Base-by-base conservation (phyloP, 2,113 vertebrate species). In the Pipa parva region DNA sequence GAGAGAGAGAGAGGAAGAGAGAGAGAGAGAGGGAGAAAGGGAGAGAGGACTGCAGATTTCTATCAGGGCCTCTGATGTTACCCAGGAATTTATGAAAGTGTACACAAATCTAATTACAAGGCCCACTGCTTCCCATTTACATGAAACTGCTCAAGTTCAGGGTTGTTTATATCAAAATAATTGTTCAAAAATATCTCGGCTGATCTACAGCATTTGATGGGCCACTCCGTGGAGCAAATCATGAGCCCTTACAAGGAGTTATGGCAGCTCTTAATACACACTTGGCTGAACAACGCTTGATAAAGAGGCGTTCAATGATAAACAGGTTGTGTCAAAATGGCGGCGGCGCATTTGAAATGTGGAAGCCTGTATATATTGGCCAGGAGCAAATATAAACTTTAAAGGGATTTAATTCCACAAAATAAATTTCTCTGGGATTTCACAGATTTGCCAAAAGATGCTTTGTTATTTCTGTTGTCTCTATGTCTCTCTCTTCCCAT, bases 71-170 rank as follows among this genome's bases (percentile, higher is more conserved):
- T 84, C 78, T 83, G 82, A 83, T 85, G 80, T 81, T 84, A 80
- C 78, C 75, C 77, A 73, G 80, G 80, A 83, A 84, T 85, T 84
- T 85, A 85, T 84, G 80, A 81, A 84, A 85, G 78, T 85, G 79
- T 86, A 82, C 80, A 85, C 81, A 80, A 83, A 83, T 83, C 80
- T 83, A 83, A 86, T 85, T 84, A 86, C 78, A 83, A 83, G 80
- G 78, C 79, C 80, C 79, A 85, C 76, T 86, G 84, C 80, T 85
- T 84, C 80, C 79, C 80, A 84, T 84, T 84, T 85, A 85, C 81
- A 86, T 80, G 72, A 75, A 75, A 74, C 75, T 78, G 77, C 82
- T 84, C 76, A 74, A 76, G 78, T 81, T 79, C 78, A 73, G 78
- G 78, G 76, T 75, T 79, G 80, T 81, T 83, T 83, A 84, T 81